Conservation (phyloP, 2,888 invertebrate genomes). For the Drosophila subsilvestris region DNA sequence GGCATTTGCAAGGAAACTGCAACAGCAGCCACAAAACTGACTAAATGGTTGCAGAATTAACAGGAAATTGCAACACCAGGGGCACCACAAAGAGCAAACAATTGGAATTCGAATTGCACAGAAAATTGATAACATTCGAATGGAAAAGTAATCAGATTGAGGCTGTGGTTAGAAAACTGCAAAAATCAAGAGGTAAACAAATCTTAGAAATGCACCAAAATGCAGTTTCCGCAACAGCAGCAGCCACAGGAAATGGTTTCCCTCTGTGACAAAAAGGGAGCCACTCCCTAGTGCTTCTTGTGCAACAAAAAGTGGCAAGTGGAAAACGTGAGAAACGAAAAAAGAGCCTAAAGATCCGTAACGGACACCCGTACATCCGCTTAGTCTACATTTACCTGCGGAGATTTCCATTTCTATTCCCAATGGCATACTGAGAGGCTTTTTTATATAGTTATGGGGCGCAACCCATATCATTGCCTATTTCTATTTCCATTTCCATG, state of each 20-base stretch:
- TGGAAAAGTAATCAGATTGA: neutral
- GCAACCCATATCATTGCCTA: constrained; percentile 27
- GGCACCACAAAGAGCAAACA: no score
- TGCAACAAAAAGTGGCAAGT: no score
- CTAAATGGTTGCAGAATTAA: neutral
- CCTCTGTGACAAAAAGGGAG: neutral
- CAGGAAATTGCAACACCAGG: neutral
- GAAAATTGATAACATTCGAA: neutral
- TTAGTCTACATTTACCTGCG: constrained; percentile 6
- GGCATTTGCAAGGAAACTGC: no score
- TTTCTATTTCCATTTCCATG: constrained; percentile 7
- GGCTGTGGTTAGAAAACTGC: neutral
- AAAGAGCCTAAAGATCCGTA: neutral
- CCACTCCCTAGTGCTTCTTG: no score
- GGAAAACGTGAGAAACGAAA: no score
- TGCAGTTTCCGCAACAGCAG: neutral
- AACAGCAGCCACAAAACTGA: neutral
- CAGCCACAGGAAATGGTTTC: neutral
- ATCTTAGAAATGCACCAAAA: neutral
- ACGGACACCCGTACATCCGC: neutral
- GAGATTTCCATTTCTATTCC: constrained; percentile 38
- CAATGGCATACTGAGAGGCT: neutral
- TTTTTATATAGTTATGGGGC: neutral
- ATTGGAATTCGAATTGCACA: no score
- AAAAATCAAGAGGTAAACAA: no score